These are phyloP conservation scores for Carassius carassius DNA, from an alignment of 2,113 vertebrate genomes.

Conservation along the genomic window DNA sequence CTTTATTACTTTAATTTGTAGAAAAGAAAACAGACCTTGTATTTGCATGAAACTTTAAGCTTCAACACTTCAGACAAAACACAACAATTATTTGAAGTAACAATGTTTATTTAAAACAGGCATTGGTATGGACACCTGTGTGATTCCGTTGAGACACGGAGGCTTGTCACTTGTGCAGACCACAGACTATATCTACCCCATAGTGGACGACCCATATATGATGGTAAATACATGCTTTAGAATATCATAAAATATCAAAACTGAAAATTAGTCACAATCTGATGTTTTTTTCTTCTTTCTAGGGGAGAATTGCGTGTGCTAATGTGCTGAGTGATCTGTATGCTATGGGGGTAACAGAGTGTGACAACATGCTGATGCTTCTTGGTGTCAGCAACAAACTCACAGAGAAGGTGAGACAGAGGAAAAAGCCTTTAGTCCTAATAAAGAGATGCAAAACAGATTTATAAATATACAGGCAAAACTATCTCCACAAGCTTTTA, in stretches of 20 bases:
- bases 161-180: conserved; percentile 97
- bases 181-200: conserved; percentile 99
- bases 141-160: conserved; percentile 96
- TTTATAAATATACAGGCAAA: no score
- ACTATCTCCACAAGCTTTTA: no score
- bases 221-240: conserved; percentile 83
- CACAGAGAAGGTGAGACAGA: conserved; percentile 89
- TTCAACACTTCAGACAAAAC: no score
- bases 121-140: conserved; percentile 99
- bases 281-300: conserved; percentile 18
- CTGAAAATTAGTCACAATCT: background rate
- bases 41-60: no score
- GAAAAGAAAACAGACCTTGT: no score
- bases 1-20: no score
- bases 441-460: background rate
- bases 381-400: conserved; percentile 98
- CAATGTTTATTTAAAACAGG: conserved; percentile 72
- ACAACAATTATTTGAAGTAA: background rate
- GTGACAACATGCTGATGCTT: conserved; percentile 99
- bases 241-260: background rate
- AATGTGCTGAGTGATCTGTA: conserved; percentile 99
- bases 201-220: conserved; percentile 99
- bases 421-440: background rate
- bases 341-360: conserved; percentile 98
- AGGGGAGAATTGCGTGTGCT: conserved; percentile 98